A percentile compares a stretch with the other conserved stretches of the same genome.
These are phyloP conservation scores for Rattus rattus DNA, from an alignment of 2,113 vertebrate genomes.

Conservation along the genomic window DNA sequence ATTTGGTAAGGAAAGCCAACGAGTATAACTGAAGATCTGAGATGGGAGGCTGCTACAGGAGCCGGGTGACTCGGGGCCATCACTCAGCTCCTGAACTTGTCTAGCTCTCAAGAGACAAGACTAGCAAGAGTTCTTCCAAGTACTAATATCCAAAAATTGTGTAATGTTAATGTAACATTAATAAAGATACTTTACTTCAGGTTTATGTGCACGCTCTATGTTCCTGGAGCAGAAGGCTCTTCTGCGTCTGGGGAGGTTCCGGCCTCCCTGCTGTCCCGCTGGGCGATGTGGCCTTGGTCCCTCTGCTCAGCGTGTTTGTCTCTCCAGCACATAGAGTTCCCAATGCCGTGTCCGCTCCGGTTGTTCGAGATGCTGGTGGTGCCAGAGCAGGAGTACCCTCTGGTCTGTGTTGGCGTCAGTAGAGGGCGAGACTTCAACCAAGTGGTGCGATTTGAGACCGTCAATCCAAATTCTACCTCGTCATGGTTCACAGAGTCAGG, in stretches of 20 bases:
- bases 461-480: slow-evolving; percentile 97
- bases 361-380: slow-evolving; percentile 99
- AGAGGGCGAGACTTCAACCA: slow-evolving; percentile 96
- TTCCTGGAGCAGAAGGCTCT: slow-evolving; percentile 1
- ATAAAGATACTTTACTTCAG: background rate
- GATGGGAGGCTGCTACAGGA: background rate
- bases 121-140: background rate
- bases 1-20: background rate
- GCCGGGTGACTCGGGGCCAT: too few species aligned
- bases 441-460: slow-evolving; percentile 96
- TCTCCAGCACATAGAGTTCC: slow-evolving; percentile 95
- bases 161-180: slow-evolving; percentile 12
- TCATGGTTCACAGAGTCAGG: slow-evolving; percentile 98
- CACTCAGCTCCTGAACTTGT: background rate
- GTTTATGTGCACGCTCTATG: background rate
- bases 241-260: background rate
- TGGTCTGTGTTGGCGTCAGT: slow-evolving; percentile 97
- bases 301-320: slow-evolving; percentile 58
- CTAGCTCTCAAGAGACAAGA: slow-evolving; percentile 8
- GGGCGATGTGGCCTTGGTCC: slow-evolving; percentile 6
- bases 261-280: background rate
- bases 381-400: slow-evolving; percentile 95
- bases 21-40: background rate
- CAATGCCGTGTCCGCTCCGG: slow-evolving; percentile 95
- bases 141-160: background rate